Evolutionary conservation across 92 coral and sea anemone genomes (phyloP), one percentile per base, ranked within the genome.

Genomic region (Porites lobata): DNA sequence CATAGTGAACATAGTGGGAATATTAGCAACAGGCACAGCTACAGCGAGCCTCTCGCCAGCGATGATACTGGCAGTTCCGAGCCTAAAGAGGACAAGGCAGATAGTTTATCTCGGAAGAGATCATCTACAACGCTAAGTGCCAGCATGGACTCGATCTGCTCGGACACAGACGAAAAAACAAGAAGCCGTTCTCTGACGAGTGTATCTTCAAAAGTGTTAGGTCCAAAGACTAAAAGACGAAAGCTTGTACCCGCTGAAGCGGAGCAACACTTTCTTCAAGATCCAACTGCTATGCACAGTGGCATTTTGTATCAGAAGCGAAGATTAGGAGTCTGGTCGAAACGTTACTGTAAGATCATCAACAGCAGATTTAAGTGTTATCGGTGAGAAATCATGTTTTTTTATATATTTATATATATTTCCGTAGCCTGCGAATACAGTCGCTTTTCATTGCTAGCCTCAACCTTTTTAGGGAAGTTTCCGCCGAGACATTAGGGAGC

Each of bases 251-350:
- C 94, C 1, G 93, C 96, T 65, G 98, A 95, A 76, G 90, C 93
- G 47, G 94, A 91, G 85, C 79, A 82, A 15, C 92, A 94, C 86
- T 96, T 96, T 77, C 91, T 96, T 6, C 96, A 92, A 69, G 99
- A 96, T 80, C 90, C 93, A 20, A 64, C 68, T 78, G 98, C 99
- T 18, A 90, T 80, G 74, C 98, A 96, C 76, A 93, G 99, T 90
- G 99, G 99, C 50, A 88, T 95, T 50, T 65, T 96, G 83, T 93
- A 94, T 91, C 98, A 96, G 86, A 96, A 95, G 79, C 93, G 99
- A 21, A 95, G 92, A 50, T 87, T 92, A 9, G 99, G 96, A 15
- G 96, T 95, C 65, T 95, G 96, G 98, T 93, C 96, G 26, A 95
- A 96, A 70, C 86, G 98, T 75, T 96, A 95, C 75, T 96, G 99